Base-by-base conservation (phyloP, 2,888 invertebrate species). In the Caenorhabditis macrosperma region DNA sequence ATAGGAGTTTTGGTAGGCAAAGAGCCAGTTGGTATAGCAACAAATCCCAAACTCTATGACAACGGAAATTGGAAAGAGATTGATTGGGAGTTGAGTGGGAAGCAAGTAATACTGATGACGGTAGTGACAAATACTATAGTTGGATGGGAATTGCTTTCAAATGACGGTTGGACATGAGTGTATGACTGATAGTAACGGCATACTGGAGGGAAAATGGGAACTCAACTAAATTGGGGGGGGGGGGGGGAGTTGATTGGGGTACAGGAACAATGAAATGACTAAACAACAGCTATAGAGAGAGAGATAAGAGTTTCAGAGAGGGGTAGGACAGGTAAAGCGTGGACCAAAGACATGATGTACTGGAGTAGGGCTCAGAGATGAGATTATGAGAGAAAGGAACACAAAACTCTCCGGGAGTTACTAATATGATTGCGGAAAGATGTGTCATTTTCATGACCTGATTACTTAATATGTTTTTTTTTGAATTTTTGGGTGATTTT, bases 361-460 rank as follows among this genome's bases (percentile, higher is more conserved):
- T 35, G n/a, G 28, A 52, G 15, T 30, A 38, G 33, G 22, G 17
- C 22, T 20, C 24, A 17, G 28, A 46, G 26, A 22, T 26, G 57
- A 59, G 20, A 59, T 50, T 50, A 33, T 0, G 17, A 59, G 38
- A 24, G 41, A 71, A 54, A 44, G 10, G 28, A 61, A 61, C 71
- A 71, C 20, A 4, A 15, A 20, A 48, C 5, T 48, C 7, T 22
- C 22, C 7, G 48, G 63, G 61, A 48, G 33, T 48, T 55, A 60
- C 15, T 54, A 15, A 30, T 64, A 72, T 64, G 74, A 64, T 24
- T 54, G 30, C 46, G 63, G 48, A 63, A 57, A 24, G 12, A 22
- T 5, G 20, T 74, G 64, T 41, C 74, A 74, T 59, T 74, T 74
- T 55, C 57, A 74, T 74, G 74, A 74, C 64, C 74, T 74, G 74